phyloP scores from a whole-genome alignment of 1,140 invertebrate genomes.

The Drosophila kepulauana region DNA sequence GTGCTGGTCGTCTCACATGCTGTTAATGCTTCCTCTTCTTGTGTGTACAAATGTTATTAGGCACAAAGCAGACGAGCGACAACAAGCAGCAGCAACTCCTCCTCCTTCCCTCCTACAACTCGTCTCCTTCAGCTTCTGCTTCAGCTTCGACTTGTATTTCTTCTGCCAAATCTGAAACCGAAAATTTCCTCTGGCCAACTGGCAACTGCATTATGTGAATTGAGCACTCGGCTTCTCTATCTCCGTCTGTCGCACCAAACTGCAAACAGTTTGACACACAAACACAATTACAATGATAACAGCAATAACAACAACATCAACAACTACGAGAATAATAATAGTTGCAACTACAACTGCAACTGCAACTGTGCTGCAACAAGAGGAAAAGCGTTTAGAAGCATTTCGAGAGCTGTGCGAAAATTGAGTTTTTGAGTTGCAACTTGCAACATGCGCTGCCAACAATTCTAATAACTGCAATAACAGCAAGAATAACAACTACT shows the following conservation, averaged over 20 bases:
- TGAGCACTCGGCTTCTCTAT: not conserved
- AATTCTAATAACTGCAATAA: slow-evolving; percentile 8
- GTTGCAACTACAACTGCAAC: slow-evolving; percentile 18
- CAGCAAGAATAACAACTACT: not conserved
- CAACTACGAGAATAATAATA: slow-evolving; percentile 43
- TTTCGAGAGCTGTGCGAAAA: slow-evolving; percentile 47
- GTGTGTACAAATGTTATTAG: slow-evolving; percentile 79
- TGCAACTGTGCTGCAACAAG: slow-evolving; percentile 8
- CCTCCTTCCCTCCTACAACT: not conserved
- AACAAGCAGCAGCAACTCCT: slow-evolving; percentile 25
- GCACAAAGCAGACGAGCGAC: slow-evolving; percentile 52
- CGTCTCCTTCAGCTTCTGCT: not conserved
- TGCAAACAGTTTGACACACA: slow-evolving; percentile 75
- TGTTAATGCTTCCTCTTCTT: slow-evolving; percentile 42
- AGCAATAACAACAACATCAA: slow-evolving; percentile 30
- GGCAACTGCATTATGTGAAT: slow-evolving; percentile 64
- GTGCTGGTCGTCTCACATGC: slow-evolving; percentile 41
- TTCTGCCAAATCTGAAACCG: slow-evolving; percentile 24
- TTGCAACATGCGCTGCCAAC: slow-evolving; percentile 14
- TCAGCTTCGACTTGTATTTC: slow-evolving; percentile 2
- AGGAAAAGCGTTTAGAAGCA: slow-evolving; percentile 49
- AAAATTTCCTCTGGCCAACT: slow-evolving; percentile 49
- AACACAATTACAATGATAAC: slow-evolving; percentile 77
- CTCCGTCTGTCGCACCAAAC: slow-evolving; percentile 42
- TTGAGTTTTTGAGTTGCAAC: slow-evolving; percentile 49